phyloP scores from a whole-genome alignment of 2,888 invertebrate genomes.

The Drosophila mercatorum region DNA sequence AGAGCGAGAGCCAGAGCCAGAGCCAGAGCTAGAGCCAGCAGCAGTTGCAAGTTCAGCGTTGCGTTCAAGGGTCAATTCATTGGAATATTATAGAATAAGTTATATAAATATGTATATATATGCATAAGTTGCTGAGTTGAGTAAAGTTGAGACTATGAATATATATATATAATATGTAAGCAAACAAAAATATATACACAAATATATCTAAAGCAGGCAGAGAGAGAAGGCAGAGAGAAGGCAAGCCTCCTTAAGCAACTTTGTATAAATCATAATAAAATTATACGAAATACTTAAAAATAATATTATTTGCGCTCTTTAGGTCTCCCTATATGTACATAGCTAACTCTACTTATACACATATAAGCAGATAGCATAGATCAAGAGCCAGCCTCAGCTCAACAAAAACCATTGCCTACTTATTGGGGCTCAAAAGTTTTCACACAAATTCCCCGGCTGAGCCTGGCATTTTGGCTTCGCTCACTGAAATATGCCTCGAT shows the following conservation, averaged over 20 bases:
- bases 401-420: background rate
- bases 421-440: background rate
- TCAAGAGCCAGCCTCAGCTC: background rate
- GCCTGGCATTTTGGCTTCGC: background rate
- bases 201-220: background rate
- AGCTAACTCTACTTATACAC: background rate
- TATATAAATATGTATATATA: background rate
- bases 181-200: background rate
- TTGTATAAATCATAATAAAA: background rate
- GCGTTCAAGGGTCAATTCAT: background rate
- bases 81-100: background rate
- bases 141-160: background rate
- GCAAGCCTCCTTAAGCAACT: background rate
- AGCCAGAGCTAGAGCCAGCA: background rate
- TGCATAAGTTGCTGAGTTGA: background rate
- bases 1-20: background rate
- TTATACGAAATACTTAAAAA: background rate
- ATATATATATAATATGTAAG: background rate
- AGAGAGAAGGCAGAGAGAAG: background rate
- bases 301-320: background rate
- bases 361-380: background rate
- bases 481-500: background rate
- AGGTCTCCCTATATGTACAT: too few relatives aligned
- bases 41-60: background rate
- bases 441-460: background rate